Conservation (phyloP, 1,140 invertebrate species). For the Holotrichia oblita region DNA sequence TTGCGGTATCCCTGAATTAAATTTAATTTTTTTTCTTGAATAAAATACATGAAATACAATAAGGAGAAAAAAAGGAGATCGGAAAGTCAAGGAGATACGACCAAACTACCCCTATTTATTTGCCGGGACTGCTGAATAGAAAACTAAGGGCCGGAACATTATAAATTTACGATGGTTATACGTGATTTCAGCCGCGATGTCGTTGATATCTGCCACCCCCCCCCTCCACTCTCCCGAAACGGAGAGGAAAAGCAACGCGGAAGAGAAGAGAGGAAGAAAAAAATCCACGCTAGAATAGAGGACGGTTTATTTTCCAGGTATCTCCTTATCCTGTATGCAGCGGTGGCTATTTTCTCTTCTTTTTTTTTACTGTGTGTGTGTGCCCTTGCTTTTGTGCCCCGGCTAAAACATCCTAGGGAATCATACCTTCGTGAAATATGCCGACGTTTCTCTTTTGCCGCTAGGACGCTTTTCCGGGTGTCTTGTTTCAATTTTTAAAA, state of each 20-base stretch:
- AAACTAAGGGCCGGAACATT: conserved; percentile 16
- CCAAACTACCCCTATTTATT: background rate
- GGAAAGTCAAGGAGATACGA: background rate
- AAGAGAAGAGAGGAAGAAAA: background rate
- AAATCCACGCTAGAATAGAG: too few relatives aligned
- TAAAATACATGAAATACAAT: background rate
- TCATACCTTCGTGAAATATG: conserved; percentile 19
- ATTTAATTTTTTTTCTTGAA: too few relatives aligned
- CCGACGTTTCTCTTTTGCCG: conserved; percentile 12
- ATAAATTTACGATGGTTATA: conserved; percentile 24
- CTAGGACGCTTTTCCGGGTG: background rate
- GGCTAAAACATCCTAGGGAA: conserved; percentile 2
- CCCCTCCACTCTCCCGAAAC: too few relatives aligned
- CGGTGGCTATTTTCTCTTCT: background rate
- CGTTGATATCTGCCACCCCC: background rate
- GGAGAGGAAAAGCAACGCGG: background rate
- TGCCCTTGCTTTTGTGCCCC: background rate
- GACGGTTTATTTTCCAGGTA: conserved; percentile 31
- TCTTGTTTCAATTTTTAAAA: conserved; percentile 30
- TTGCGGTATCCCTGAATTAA: too few relatives aligned
- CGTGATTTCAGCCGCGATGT: conserved; percentile 15
- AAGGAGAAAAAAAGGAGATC: background rate
- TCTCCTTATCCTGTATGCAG: background rate
- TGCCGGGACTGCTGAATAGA: background rate
- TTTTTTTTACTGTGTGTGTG: background rate